These are phyloP conservation scores for Diabrotica undecimpunctata DNA, from an alignment of 1,140 invertebrate species.

Conservation along the genomic window DNA sequence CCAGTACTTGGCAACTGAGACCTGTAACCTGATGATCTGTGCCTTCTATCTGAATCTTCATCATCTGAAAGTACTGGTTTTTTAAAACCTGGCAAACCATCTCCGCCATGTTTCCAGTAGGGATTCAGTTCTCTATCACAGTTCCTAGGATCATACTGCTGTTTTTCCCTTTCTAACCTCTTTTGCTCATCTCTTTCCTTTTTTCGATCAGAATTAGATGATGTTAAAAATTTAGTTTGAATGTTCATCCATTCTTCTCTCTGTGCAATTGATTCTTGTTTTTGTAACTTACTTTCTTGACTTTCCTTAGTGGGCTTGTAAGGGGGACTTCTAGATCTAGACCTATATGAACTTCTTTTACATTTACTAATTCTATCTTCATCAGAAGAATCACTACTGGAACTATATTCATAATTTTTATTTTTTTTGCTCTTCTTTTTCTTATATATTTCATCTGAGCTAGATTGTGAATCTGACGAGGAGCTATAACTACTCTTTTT, in stretches of 20 bases:
- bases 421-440: not conserved
- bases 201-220: conserved; percentile 45
- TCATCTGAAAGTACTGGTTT: conserved; percentile 46
- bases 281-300: not conserved
- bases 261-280: not conserved
- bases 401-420: not conserved
- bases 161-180: conserved; percentile 44
- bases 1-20: conserved; percentile 16
- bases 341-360: not conserved
- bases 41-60: conserved; percentile 14
- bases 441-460: not conserved
- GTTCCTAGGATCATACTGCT: conserved; percentile 67
- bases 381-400: not conserved
- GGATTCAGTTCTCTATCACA: conserved; percentile 82
- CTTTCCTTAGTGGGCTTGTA: no score
- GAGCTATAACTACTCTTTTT: conserved; percentile 4
- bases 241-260: conserved; percentile 55
- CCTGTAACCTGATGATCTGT: conserved; percentile 16
- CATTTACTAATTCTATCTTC: conserved; percentile 4
- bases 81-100: conserved; percentile 67
- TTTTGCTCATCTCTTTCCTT: conserved; percentile 35
- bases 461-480: not conserved
- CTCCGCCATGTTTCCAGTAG: conserved; percentile 87
- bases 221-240: conserved; percentile 44
- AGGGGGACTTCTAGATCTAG: not conserved